Base-by-base conservation (phyloP, 2,797 vertebrate genomes). In the Urocyon cinereoargenteus region DNA sequence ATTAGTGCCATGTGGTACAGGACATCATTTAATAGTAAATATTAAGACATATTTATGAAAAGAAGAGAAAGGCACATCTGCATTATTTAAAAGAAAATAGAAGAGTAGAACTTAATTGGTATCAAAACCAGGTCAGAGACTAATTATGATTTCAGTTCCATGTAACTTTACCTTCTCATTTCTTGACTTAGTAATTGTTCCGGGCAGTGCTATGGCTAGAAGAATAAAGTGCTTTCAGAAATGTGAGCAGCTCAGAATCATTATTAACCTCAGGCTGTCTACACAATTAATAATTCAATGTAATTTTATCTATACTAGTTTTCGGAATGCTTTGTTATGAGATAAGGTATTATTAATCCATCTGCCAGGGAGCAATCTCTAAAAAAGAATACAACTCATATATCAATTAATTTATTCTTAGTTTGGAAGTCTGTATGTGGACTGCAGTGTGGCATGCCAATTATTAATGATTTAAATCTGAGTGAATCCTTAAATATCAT, bases 241-340 rank as follows among this genome's bases (percentile, higher is more conserved):
- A 99, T 98, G 97, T 98, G 99, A 99, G 99, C 98, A 79, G 98
- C 97, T 98, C 98, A 98, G 98, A 98, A 99, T 98, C 98, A 98
- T 99, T 99, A 98, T 99, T 99, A 99, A 99, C 99, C 99, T 99
- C 99, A 98, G 98, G 98, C 98, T 99, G 98, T 99, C 99, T 98
- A 98, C 98, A 97, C 97, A 98, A 99, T 99, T 99, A 99, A 99
- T 99, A 99, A 99, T 99, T 99, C 98, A 99, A 98, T 98, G 99
- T 99, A 99, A 99, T 99, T 99, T 99, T 99, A 99, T 99, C 99
- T 98, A 98, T 98, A 98, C 92, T 93, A 95, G 98, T 99, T 99
- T 99, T 99, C 98, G 98, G 98, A 98, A 98, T 97, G 96, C 89
- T 98, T 98, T 98, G 78, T 95, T 97, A 68, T 73, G 86, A 95